These are phyloP conservation scores for Rhagoletis zephyria DNA, from an alignment of 1,140 invertebrate species.

Conservation along the genomic window DNA sequence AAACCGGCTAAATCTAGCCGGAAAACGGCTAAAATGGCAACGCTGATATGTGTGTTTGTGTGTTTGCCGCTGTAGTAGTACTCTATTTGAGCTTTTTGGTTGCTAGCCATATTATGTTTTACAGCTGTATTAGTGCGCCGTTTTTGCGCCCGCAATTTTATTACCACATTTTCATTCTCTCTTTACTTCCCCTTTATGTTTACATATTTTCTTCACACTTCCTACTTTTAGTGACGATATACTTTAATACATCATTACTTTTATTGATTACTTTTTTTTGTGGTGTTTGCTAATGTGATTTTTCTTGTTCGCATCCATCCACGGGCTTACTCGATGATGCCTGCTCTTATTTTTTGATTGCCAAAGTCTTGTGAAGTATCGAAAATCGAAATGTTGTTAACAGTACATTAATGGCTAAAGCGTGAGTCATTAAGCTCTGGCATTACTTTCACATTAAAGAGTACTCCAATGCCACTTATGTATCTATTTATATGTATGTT, in stretches of 20 bases:
- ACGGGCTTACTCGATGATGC: too few relatives aligned
- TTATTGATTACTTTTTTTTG: constrained; percentile 1
- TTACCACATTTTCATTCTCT: too few relatives aligned
- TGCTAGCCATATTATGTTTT: too few relatives aligned
- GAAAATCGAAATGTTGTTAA: neutral
- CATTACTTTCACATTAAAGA: neutral
- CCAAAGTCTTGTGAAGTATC: neutral
- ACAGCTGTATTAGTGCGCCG: too few relatives aligned
- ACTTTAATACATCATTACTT: neutral
- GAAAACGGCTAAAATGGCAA: too few relatives aligned
- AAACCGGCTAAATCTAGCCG: too few relatives aligned
- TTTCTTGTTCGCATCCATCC: too few relatives aligned
- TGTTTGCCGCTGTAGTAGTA: neutral
- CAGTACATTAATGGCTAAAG: constrained; percentile 9
- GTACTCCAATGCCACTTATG: neutral
- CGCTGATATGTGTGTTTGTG: neutral
- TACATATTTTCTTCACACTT: neutral
- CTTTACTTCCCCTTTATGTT: too few relatives aligned
- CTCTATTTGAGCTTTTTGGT: too few relatives aligned
- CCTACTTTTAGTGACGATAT: neutral
- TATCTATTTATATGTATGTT: neutral
- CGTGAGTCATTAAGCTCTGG: constrained; percentile 13
- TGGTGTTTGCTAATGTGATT: neutral
- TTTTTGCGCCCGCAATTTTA: too few relatives aligned
- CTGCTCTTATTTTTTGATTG: neutral